Conservation (phyloP, 2,797 vertebrate species). For the Lindbergichthys nudifrons region DNA sequence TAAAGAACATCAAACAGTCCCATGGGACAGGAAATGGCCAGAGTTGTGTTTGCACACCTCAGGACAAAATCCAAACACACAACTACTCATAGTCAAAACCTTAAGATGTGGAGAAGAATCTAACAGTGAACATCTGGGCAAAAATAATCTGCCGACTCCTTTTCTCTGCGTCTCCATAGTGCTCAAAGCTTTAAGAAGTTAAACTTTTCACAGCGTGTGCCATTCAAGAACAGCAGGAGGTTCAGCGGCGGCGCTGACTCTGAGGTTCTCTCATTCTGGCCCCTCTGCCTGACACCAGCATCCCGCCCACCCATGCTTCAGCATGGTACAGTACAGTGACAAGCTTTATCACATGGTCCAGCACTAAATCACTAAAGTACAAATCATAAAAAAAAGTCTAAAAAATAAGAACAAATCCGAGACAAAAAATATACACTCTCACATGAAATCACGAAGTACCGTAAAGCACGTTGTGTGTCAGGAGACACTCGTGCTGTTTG, state of each 20-base stretch:
- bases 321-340: conserved; percentile 65
- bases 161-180: conserved; percentile 46
- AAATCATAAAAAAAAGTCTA: conserved; percentile 36
- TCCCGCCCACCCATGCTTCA: conserved; percentile 47
- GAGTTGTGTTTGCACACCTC: conserved; percentile 26
- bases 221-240: conserved; percentile 77
- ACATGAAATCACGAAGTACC: conserved; percentile 44
- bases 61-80: conserved; percentile 45
- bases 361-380: conserved; percentile 37
- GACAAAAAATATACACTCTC: conserved; percentile 46
- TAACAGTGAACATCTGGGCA: conserved; percentile 59
- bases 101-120: conserved; percentile 5
- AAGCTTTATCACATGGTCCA: conserved; percentile 54
- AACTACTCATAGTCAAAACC: conserved; percentile 54
- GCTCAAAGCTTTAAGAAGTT: conserved; percentile 76
- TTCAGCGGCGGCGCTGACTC: conserved; percentile 27
- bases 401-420: conserved; percentile 47
- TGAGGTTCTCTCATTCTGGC: conserved; percentile 81
- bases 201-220: conserved; percentile 78
- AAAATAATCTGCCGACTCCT: conserved; percentile 50
- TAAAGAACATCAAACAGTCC: neutral
- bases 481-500: conserved; percentile 18
- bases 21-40: conserved; percentile 19
- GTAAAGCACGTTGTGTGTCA: conserved; percentile 20
- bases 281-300: conserved; percentile 55